Evolutionary conservation across 2,113 vertebrate species (phyloP).

Genomic region (Antidorcas marsupialis): DNA sequence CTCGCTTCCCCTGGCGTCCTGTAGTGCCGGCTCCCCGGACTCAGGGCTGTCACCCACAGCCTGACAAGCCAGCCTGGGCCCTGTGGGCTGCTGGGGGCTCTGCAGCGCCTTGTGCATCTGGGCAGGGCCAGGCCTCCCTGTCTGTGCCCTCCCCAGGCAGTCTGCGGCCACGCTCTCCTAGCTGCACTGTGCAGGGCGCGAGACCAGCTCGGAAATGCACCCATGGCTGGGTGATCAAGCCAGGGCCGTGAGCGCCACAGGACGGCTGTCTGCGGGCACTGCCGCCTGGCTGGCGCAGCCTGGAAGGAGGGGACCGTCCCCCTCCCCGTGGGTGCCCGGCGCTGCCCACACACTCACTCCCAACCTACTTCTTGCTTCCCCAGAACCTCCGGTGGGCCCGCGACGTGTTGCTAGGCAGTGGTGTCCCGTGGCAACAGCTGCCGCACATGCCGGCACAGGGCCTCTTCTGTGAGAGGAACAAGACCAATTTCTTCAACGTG

Average conservation of each 20-base stretch:
- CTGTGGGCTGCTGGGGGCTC: not conserved
- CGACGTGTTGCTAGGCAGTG: constrained; percentile 99
- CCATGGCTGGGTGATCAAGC: not conserved
- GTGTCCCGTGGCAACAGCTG: constrained; percentile 98
- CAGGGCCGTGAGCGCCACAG: not conserved
- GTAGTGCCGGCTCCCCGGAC: not conserved
- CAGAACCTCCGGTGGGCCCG: constrained; percentile 99
- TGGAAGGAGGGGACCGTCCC: constrained; percentile 28
- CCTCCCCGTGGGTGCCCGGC: constrained; percentile 35
- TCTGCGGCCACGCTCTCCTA: not conserved
- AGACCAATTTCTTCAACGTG: constrained; percentile 99
- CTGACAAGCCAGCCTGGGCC: not conserved
- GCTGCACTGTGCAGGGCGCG: not conserved
- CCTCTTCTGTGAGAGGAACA: constrained; percentile 99
- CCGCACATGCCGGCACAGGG: constrained; percentile 99
- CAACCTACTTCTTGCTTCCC: constrained; percentile 76
- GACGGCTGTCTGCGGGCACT: not conserved
- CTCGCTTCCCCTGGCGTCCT: not conserved
- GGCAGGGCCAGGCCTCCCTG: not conserved
- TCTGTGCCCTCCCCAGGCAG: not conserved
- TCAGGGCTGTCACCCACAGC: not conserved
- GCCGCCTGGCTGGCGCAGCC: not conserved
- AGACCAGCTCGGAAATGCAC: not conserved
- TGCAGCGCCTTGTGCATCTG: not conserved
- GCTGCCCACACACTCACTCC: constrained; percentile 69